Conservation (phyloP, 92 coral and sea anemone species). For the Phenganax stokvisi region DNA sequence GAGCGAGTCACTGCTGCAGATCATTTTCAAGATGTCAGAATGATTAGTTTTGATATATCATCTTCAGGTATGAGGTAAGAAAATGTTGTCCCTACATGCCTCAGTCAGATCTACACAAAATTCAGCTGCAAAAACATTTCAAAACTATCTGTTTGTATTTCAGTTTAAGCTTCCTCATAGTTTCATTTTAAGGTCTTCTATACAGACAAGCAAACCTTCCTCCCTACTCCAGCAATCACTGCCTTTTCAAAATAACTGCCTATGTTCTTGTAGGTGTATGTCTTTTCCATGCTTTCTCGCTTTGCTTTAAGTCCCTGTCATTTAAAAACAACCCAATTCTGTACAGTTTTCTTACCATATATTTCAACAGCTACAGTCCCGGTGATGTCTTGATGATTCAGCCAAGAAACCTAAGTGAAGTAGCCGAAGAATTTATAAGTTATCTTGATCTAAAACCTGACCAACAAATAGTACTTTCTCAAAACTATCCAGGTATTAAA, state of each 20-base stretch:
- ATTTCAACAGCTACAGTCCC: slow-evolving; percentile 58
- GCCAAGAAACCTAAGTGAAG: slow-evolving; percentile 78
- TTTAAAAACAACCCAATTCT: not conserved
- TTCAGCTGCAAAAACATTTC: not conserved
- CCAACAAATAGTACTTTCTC: slow-evolving; percentile 52
- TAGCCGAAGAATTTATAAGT: slow-evolving; percentile 68
- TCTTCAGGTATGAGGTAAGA: slow-evolving; percentile 80
- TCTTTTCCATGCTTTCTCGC: no score
- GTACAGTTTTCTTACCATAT: no score
- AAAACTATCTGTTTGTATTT: no score
- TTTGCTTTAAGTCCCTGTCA: not conserved
- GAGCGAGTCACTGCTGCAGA: slow-evolving; percentile 68
- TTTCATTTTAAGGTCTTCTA: no score
- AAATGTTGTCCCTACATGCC: not conserved
- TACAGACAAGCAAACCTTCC: no score
- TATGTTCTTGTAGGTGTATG: no score
- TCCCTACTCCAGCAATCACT: no score
- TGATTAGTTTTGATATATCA: slow-evolving; percentile 69
- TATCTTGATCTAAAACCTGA: slow-evolving; percentile 65
- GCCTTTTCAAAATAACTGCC: no score
- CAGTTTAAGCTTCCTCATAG: no score
- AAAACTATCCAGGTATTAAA: slow-evolving; percentile 69
- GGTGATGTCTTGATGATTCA: slow-evolving; percentile 93
- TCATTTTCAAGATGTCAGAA: slow-evolving; percentile 94
- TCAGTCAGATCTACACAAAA: not conserved